phyloP scores from a whole-genome alignment of 2,888 invertebrate genomes.

The Hydrotaea cyrtoneurina region DNA sequence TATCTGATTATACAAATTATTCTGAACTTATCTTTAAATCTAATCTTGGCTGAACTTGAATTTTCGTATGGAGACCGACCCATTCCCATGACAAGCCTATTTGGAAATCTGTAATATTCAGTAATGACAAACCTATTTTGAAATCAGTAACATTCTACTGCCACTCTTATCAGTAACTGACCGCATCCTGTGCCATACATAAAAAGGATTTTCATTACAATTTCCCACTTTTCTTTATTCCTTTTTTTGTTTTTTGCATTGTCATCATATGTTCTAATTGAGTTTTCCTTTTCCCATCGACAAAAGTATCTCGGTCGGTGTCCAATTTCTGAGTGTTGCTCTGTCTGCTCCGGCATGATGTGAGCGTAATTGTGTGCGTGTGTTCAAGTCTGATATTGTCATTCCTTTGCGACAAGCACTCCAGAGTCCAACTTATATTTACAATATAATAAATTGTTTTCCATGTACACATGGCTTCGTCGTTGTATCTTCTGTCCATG shows the following conservation, averaged over 20 bases:
- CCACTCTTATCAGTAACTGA: too few relatives aligned
- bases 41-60: too few relatives aligned
- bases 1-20: too few relatives aligned
- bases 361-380: not conserved
- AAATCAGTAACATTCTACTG: too few relatives aligned
- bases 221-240: conserved; percentile 20
- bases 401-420: not conserved
- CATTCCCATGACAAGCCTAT: too few relatives aligned
- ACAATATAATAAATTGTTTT: conserved; percentile 61
- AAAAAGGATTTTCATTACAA: conserved; percentile 40
- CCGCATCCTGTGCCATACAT: too few relatives aligned
- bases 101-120: too few relatives aligned
- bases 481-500: not conserved
- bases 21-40: too few relatives aligned
- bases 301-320: not conserved
- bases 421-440: conserved; percentile 48
- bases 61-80: too few relatives aligned
- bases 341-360: not conserved
- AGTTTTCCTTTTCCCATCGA: conserved; percentile 38
- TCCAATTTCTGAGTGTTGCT: not conserved
- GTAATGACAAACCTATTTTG: too few relatives aligned
- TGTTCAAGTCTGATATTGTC: too few relatives aligned
- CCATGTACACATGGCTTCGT: not conserved
- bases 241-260: not conserved
- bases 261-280: conserved; percentile 60